A percentile compares a stretch with the other conserved stretches of the same genome.
Conservation (phyloP, 2,888 invertebrate species). For the Osmoderma eremita region DNA sequence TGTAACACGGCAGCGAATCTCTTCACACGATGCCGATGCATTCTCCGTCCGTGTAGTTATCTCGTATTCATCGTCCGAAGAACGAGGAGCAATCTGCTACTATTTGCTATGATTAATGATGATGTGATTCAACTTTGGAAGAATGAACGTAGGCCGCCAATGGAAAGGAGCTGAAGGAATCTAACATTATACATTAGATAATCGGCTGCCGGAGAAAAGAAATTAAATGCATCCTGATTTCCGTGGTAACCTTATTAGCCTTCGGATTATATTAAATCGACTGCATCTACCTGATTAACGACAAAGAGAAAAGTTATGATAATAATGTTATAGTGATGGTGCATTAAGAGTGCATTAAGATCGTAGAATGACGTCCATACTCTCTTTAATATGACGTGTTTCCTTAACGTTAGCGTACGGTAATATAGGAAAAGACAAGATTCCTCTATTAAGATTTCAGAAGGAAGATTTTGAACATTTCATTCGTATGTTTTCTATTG, state of each 20-base stretch:
- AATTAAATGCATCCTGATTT: slow-evolving; percentile 7
- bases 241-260: slow-evolving; percentile 8
- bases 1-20: slow-evolving; percentile 33
- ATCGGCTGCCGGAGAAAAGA: slow-evolving; percentile 9
- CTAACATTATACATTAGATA: slow-evolving; percentile 20
- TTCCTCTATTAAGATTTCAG: too few species aligned
- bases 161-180: slow-evolving; percentile 10
- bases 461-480: too few species aligned
- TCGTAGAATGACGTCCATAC: too few species aligned
- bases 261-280: slow-evolving; percentile 5
- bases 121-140: slow-evolving; percentile 9
- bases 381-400: too few species aligned
- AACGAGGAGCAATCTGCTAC: slow-evolving; percentile 32
- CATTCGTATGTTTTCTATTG: too few species aligned
- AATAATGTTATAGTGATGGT: too few species aligned
- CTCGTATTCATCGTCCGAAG: slow-evolving; percentile 37
- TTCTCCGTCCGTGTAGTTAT: slow-evolving; percentile 30
- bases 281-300: background rate
- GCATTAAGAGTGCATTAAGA: too few species aligned
- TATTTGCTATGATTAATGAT: slow-evolving; percentile 37
- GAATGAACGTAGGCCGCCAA: background rate
- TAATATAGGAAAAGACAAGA: too few species aligned
- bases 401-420: too few species aligned
- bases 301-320: background rate
- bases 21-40: slow-evolving; percentile 25